Percentiles rank a stretch among this genome's conserved stretches.
Conservation (phyloP, 2,888 invertebrate genomes). For the Andricus curvator region DNA sequence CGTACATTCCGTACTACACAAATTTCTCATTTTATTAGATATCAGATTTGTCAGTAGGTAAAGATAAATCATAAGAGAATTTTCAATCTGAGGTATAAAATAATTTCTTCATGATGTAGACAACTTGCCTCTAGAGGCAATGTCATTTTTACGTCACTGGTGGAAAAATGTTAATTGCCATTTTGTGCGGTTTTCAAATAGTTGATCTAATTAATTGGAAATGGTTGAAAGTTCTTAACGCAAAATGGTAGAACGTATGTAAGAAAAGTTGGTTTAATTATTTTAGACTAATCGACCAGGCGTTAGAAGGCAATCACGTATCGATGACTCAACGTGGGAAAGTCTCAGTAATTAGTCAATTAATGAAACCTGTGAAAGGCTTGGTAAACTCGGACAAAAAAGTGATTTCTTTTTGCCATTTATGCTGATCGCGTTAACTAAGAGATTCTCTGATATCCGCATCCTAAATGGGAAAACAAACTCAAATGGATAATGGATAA, state of each 20-base stretch:
- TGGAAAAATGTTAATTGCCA: not conserved
- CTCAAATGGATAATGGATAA: conserved; percentile 23
- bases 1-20: not conserved
- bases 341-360: conserved; percentile 54
- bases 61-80: not conserved
- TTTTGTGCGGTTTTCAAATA: not conserved
- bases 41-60: not conserved
- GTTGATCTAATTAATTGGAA: conserved; percentile 4
- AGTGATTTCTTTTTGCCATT: conserved; percentile 68
- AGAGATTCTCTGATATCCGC: conserved; percentile 37
- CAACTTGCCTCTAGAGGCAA: not conserved
- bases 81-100: not conserved
- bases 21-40: conserved; percentile 6
- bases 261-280: conserved; percentile 17
- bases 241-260: conserved; percentile 24
- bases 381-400: conserved; percentile 56
- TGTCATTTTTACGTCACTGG: not conserved
- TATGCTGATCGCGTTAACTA: conserved; percentile 56
- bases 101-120: not conserved
- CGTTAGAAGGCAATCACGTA: conserved; percentile 41
- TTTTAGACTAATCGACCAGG: conserved; percentile 33
- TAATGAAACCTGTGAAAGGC: conserved; percentile 57
- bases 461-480: conserved; percentile 39
- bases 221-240: conserved; percentile 3
- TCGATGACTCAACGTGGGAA: conserved; percentile 65